Evolutionary conservation across 2,888 invertebrate species (phyloP).

Genomic region (Scaptomyza reducta): DNA sequence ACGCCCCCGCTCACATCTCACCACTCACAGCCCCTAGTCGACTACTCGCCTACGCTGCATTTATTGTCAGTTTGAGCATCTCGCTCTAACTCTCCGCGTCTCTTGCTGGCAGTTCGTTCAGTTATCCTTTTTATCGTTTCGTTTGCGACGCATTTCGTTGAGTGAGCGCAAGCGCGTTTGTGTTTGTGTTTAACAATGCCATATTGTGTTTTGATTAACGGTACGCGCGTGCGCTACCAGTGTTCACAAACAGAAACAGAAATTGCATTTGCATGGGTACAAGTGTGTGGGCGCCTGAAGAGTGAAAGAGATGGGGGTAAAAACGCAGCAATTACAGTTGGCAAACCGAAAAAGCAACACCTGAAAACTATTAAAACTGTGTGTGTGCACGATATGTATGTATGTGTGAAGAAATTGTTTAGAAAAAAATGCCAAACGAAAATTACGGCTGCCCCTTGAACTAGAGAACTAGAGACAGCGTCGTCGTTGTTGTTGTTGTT

Average conservation of each 20-base stretch:
- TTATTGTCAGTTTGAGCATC: constrained; percentile 35
- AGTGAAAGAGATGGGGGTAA: constrained; percentile 3
- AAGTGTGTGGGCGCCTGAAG: constrained; percentile 33
- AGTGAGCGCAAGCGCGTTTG: constrained; percentile 28
- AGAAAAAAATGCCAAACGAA: constrained; percentile 37
- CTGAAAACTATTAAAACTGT: constrained; percentile 62
- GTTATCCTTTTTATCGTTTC: constrained; percentile 60
- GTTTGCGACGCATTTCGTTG: constrained; percentile 58
- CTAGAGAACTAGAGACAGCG: constrained; percentile 43
- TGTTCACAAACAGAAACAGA: constrained; percentile 29
- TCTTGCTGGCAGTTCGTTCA: background rate
- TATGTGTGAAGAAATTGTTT: constrained; percentile 37
- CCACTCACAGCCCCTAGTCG: background rate
- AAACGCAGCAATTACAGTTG: constrained; percentile 48
- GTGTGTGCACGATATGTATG: constrained; percentile 1
- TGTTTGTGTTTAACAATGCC: constrained; percentile 35
- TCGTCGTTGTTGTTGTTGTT: constrained; percentile 20
- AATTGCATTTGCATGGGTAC: constrained; percentile 43
- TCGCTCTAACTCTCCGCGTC: background rate
- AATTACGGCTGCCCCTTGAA: constrained; percentile 59
- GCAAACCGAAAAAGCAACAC: constrained; percentile 54
- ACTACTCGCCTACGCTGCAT: constrained; percentile 35
- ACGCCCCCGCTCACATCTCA: constrained; percentile 9
- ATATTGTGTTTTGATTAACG: constrained; percentile 56
- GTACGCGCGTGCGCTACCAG: constrained; percentile 47